phyloP scores from a whole-genome alignment of 1,140 invertebrate genomes.

The Cherax destructor region DNA sequence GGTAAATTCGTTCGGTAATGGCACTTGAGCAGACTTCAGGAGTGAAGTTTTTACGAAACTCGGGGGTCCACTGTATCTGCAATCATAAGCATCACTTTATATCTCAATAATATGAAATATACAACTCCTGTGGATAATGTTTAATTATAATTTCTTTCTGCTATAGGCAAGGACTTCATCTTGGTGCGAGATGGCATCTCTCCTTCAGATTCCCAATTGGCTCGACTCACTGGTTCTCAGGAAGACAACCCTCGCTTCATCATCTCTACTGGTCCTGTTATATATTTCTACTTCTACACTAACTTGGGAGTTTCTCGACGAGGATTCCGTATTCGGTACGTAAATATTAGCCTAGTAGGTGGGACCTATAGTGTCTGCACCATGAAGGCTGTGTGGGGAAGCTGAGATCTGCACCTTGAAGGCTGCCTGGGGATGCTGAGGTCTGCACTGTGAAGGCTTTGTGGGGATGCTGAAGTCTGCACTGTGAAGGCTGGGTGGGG shows the following conservation, averaged over 20 bases:
- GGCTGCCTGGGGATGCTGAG: too few relatives aligned
- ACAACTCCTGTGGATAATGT: not conserved
- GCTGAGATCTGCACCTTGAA: too few relatives aligned
- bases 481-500: too few relatives aligned
- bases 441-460: too few relatives aligned
- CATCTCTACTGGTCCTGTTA: constrained; percentile 90
- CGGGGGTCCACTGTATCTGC: too few relatives aligned
- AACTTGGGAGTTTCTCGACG: constrained; percentile 89
- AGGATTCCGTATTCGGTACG: constrained; percentile 85
- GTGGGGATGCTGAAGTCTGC: too few relatives aligned
- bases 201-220: constrained; percentile 88
- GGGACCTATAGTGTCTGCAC: too few relatives aligned
- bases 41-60: too few relatives aligned
- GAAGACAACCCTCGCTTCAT: constrained; percentile 88
- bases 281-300: constrained; percentile 95
- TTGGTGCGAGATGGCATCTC: constrained; percentile 91
- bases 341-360: not conserved
- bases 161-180: constrained; percentile 84
- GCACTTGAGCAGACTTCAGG: too few relatives aligned
- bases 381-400: too few relatives aligned
- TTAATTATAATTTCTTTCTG: not conserved
- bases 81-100: too few relatives aligned
- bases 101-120: not conserved
- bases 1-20: too few relatives aligned
- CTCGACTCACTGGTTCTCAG: constrained; percentile 86